Evolutionary conservation across 2,888 invertebrate species (phyloP).

Genomic region (Didymodactylos carnosus): DNA sequence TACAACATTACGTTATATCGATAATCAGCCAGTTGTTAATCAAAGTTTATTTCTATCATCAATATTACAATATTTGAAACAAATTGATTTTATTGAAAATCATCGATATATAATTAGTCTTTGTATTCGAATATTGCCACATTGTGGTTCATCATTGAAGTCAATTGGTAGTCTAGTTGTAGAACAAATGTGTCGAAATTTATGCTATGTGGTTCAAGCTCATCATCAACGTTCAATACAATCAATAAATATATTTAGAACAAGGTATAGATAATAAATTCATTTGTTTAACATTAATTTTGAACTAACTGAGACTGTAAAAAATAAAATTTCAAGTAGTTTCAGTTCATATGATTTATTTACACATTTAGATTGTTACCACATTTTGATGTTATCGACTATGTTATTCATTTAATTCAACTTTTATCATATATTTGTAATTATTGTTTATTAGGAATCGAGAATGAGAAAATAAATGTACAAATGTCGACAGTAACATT

Average conservation of each 20-base stretch:
- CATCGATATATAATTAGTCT: slow-evolving; percentile 5
- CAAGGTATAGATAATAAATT: background rate
- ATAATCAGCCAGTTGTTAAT: slow-evolving; percentile 6
- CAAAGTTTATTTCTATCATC: slow-evolving; percentile 12
- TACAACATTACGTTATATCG: background rate
- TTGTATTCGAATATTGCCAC: background rate
- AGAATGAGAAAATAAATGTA: background rate
- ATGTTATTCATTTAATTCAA: background rate
- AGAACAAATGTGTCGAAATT: slow-evolving; percentile 12
- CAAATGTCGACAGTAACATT: background rate
- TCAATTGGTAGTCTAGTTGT: slow-evolving; percentile 7
- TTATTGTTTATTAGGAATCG: background rate
- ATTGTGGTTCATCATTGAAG: background rate
- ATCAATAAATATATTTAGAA: background rate
- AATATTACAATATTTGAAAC: slow-evolving; percentile 10
- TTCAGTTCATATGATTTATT: background rate
- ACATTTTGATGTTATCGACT: background rate
- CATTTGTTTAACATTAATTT: background rate
- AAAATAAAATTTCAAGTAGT: background rate
- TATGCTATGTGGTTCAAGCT: slow-evolving; percentile 4
- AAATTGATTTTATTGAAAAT: slow-evolving; percentile 6
- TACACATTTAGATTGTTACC: background rate
- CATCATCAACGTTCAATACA: background rate
- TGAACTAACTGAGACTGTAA: no score
- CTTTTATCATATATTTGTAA: background rate